A percentile compares a stretch with the other conserved stretches of the same genome.
Evolutionary conservation across 2,888 invertebrate genomes (phyloP).

Genomic region (Stegana nigrithorax): DNA sequence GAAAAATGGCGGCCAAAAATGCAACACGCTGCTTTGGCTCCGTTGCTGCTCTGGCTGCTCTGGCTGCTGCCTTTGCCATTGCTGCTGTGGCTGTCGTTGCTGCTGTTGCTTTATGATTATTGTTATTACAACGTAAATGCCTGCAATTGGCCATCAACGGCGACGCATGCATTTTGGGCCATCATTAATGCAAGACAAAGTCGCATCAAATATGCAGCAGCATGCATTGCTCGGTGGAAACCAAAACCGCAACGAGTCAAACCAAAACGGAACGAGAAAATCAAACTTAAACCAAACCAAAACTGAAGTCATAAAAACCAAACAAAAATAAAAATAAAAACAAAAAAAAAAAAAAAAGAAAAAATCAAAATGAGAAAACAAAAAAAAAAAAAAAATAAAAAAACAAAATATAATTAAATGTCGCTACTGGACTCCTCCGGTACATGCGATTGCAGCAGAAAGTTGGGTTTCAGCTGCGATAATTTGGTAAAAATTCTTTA

Average conservation of each 20-base stretch:
- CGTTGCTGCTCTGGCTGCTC: no score
- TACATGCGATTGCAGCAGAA: no score
- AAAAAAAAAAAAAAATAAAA: slow-evolving; percentile 43
- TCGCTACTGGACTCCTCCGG: slow-evolving; percentile 40
- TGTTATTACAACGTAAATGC: slow-evolving; percentile 56
- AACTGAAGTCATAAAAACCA: no score
- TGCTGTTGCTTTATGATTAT: slow-evolving; percentile 51
- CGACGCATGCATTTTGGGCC: slow-evolving; percentile 26
- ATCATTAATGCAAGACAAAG: slow-evolving; percentile 49
- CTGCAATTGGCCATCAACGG: slow-evolving; percentile 49
- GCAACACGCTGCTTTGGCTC: no score
- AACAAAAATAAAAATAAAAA: slow-evolving; percentile 38
- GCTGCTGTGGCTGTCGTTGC: no score
- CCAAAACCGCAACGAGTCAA: no score
- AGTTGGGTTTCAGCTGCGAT: slow-evolving; percentile 38
- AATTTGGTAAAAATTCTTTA: slow-evolving; percentile 51
- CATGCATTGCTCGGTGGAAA: no score
- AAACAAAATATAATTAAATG: slow-evolving; percentile 61
- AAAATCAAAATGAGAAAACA: slow-evolving; percentile 48
- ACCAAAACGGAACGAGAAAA: no score
- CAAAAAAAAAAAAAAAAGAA: slow-evolving; percentile 45
- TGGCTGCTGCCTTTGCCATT: no score
- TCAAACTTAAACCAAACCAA: no score
- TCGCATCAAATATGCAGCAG: slow-evolving; percentile 27
- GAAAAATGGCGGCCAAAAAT: no score